These are phyloP conservation scores for Australoheros scitulus DNA, from an alignment of 2,113 vertebrate genomes.

Conservation along the genomic window DNA sequence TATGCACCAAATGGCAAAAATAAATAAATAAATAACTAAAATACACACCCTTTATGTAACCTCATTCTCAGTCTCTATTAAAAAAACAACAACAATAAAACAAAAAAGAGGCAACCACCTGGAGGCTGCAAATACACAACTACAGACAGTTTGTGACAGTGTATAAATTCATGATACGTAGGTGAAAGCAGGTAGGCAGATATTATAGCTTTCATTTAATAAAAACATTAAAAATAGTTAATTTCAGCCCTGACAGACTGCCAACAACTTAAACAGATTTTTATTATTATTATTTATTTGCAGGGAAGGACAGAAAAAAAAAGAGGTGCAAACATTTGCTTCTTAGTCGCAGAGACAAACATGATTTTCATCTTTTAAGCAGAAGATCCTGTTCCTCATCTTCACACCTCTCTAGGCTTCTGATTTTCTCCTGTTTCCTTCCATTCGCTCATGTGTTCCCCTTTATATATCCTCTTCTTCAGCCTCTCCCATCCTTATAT, in stretches of 20 bases:
- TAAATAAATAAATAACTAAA: not conserved
- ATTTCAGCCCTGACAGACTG: constrained; percentile 35
- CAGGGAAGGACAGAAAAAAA: constrained; percentile 14
- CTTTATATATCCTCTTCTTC: constrained; percentile 15
- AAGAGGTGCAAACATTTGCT: constrained; percentile 42
- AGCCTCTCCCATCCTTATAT: not conserved
- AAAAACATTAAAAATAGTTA: not conserved
- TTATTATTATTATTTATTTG: constrained; percentile 35
- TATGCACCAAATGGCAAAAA: not conserved
- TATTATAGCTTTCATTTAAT: constrained; percentile 10
- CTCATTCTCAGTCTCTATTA: constrained; percentile 8
- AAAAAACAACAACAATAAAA: not conserved
- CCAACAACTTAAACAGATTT: constrained; percentile 51
- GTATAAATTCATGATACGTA: constrained; percentile 4
- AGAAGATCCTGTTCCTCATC: constrained; percentile 13
- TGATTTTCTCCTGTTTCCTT: constrained; percentile 37
- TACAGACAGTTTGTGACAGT: not conserved
- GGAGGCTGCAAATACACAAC: constrained; percentile 17
- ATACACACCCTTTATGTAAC: constrained; percentile 20
- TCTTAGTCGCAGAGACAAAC: constrained; percentile 26
- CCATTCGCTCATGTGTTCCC: not conserved
- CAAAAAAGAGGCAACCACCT: constrained; percentile 30
- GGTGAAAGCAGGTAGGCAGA: constrained; percentile 35
- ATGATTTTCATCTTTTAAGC: constrained; percentile 34
- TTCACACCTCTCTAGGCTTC: constrained; percentile 8